These are phyloP conservation scores for Eupithecia dodoneata DNA, from an alignment of 2,888 invertebrate species.

Conservation along the genomic window DNA sequence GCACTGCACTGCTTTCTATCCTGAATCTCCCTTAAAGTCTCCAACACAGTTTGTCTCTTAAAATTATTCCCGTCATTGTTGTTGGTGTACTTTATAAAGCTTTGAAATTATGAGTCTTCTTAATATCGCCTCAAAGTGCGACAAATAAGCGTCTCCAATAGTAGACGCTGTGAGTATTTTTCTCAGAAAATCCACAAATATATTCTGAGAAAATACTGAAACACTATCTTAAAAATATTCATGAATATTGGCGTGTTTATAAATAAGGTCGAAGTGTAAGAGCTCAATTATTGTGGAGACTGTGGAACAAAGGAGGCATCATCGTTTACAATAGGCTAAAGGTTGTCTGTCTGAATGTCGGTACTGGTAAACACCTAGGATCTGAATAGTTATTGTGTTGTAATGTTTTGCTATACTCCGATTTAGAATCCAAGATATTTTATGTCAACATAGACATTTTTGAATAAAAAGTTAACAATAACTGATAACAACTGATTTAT, in stretches of 20 bases:
- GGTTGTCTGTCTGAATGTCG: constrained; percentile 7
- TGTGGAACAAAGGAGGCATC: constrained; percentile 11
- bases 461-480: no score
- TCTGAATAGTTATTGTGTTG: background rate
- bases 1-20: background rate
- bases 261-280: constrained; percentile 8
- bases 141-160: background rate
- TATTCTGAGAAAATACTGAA: background rate
- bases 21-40: background rate
- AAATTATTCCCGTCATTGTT: background rate
- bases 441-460: no score
- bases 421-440: no score
- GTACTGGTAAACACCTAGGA: background rate
- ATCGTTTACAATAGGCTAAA: constrained; percentile 9
- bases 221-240: background rate
- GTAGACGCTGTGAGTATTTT: background rate
- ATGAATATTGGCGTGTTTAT: background rate
- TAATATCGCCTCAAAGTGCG: no score
- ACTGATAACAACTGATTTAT: no score
- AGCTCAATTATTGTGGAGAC: constrained; percentile 12
- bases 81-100: background rate
- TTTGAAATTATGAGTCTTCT: background rate
- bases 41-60: background rate
- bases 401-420: background rate
- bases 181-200: no score